phyloP scores from a whole-genome alignment of 2,113 vertebrate species.

The Melospiza melodia region DNA sequence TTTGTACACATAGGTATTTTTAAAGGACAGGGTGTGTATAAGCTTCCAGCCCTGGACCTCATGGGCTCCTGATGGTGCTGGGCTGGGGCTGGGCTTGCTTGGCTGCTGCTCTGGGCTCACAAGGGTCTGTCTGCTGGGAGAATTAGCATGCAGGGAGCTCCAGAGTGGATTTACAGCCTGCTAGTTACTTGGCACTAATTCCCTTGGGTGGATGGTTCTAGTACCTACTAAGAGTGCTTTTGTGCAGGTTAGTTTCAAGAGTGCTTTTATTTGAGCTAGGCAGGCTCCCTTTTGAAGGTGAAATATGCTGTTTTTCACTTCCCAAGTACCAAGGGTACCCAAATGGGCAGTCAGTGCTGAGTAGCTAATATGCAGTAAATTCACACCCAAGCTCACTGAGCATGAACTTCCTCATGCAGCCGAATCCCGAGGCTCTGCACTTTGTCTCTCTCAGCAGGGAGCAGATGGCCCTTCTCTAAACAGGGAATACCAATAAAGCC shows the following conservation, averaged over 20 bases:
- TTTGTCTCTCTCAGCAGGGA: conserved; percentile 16
- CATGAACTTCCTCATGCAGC: background rate
- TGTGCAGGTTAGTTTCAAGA: background rate
- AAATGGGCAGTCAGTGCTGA: background rate
- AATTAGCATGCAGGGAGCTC: background rate
- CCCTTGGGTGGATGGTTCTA: background rate
- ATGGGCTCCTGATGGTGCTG: background rate
- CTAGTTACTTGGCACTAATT: background rate
- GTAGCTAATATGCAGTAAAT: background rate
- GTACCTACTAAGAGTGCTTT: background rate
- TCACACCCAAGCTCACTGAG: background rate
- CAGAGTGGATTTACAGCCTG: background rate
- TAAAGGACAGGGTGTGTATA: background rate
- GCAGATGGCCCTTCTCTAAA: conserved; percentile 42
- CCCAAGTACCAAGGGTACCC: background rate
- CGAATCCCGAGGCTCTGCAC: background rate
- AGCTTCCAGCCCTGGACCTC: background rate
- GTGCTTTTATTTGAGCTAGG: background rate
- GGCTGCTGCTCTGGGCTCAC: background rate
- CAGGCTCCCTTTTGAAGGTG: background rate
- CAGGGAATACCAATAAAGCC: background rate
- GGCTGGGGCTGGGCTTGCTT: background rate
- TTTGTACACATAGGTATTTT: background rate
- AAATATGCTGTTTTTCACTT: background rate
- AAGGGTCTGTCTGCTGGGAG: background rate